Base-by-base conservation (phyloP, 2,888 invertebrate genomes). In the Chorisops tibialis region DNA sequence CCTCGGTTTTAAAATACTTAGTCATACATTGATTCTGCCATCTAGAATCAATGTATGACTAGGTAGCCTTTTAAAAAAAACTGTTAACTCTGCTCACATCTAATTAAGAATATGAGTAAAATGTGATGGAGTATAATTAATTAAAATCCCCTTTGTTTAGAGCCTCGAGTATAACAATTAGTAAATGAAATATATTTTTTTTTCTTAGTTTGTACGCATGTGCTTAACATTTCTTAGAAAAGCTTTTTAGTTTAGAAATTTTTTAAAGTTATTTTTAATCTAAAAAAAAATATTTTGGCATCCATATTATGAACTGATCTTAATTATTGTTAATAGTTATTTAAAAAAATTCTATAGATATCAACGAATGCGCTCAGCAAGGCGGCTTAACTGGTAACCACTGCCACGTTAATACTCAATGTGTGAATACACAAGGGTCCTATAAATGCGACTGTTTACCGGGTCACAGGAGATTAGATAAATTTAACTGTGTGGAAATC, bases 361-460 rank as follows among this genome's bases (percentile, higher is more conserved):
- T 92, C 68, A 88, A 94, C 77, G 93, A 94, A 80, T 94, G 93
- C 77, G 83, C 85, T 72, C 43, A 22, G 18, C 85, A 87, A 68
- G 92, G 90, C 51, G 89, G 87, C 14, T 81, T 85, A 56, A 85
- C 87, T 72, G 91, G 92, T 18, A 91, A 93, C 78, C 91, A 93
- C 79, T 93, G 93, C 77, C 87, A 89, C 76, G 85, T 85, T 67
- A 90, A 92, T 81, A 91, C 92, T 61, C 82, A 82, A 67, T 94
- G 93, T 77, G 85, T 91, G 67, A 93, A 93, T 80, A 87, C 87
- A 45, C 81, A 85, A 60, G 93, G 93, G 63, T 86, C 88, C 67
- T 93, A 93, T 79, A 83, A 85, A 67, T 94, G 93, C 79, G 87
- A 90, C 79, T 94, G 93, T 78, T 81, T 88, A 69, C 83, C 86